A percentile compares a stretch with the other conserved stretches of the same genome.
phyloP scores from a whole-genome alignment of 2,888 invertebrate genomes.

The Embidobia sp. region DNA sequence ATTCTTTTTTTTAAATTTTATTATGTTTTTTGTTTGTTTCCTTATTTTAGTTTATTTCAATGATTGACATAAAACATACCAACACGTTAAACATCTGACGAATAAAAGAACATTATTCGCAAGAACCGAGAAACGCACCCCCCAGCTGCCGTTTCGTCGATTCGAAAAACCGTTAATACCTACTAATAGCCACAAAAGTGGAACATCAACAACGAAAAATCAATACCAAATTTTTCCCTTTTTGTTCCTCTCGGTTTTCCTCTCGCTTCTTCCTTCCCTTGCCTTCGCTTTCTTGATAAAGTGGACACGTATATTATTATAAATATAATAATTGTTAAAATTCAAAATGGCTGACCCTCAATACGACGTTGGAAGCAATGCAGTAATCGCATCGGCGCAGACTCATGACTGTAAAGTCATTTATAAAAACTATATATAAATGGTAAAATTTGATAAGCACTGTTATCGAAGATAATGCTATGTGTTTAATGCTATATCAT shows the following conservation, averaged over 20 bases:
- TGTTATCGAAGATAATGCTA: slow-evolving; percentile 57
- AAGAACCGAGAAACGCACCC: slow-evolving; percentile 56
- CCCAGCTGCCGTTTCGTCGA: slow-evolving; percentile 33
- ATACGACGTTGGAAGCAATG: slow-evolving; percentile 60
- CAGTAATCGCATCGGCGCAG: slow-evolving; percentile 56
- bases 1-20: slow-evolving; percentile 18
- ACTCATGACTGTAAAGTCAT: slow-evolving; percentile 54
- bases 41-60: slow-evolving; percentile 26
- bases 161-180: slow-evolving; percentile 41
- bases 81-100: slow-evolving; percentile 58
- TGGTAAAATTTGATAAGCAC: slow-evolving; percentile 60
- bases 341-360: slow-evolving; percentile 52
- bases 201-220: slow-evolving; percentile 63
- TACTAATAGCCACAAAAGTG: slow-evolving; percentile 61
- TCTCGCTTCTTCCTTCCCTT: not conserved
- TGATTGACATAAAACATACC: slow-evolving; percentile 61
- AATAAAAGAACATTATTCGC: slow-evolving; percentile 59
- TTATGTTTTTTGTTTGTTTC: slow-evolving; percentile 4
- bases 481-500: slow-evolving; percentile 46
- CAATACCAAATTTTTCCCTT: slow-evolving; percentile 45
- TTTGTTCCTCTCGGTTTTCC: not conserved
- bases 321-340: slow-evolving; percentile 56
- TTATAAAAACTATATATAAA: slow-evolving; percentile 63
- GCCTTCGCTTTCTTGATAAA: slow-evolving; percentile 25
- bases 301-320: slow-evolving; percentile 55